phyloP scores from a whole-genome alignment of 2,797 vertebrate genomes.

The Adelosebastes latens region DNA sequence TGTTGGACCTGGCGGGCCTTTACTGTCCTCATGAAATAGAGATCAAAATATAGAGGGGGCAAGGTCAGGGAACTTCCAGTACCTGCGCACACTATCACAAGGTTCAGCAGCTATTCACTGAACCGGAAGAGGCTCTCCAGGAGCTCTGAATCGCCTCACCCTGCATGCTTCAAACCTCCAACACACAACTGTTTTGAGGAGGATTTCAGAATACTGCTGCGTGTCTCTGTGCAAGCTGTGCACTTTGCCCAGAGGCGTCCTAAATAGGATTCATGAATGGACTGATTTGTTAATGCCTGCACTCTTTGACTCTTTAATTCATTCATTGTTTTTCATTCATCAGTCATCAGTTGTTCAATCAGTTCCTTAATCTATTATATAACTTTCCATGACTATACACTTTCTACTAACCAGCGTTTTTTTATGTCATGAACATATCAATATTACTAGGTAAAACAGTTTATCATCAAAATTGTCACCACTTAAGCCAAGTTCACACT shows the following conservation, averaged over 20 bases:
- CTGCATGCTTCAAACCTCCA: not conserved
- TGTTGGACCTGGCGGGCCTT: constrained; percentile 81
- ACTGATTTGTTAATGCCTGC: constrained; percentile 6
- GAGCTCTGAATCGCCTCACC: constrained; percentile 4
- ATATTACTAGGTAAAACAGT: not conserved
- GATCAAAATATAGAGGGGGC: constrained; percentile 75
- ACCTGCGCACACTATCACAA: constrained; percentile 57
- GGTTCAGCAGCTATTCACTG: constrained; percentile 28
- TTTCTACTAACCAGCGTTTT: not conserved
- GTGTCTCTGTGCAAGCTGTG: not conserved
- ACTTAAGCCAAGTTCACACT: too few species aligned
- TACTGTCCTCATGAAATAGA: constrained; percentile 79
- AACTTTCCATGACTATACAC: not conserved
- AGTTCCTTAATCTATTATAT: not conserved
- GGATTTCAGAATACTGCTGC: constrained; percentile 10
- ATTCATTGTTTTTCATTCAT: not conserved
- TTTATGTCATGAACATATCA: not conserved
- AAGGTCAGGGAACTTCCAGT: constrained; percentile 71
- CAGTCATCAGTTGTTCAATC: not conserved
- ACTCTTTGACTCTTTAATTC: not conserved
- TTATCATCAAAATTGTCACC: not conserved
- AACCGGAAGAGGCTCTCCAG: constrained; percentile 4
- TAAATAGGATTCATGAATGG: constrained; percentile 9
- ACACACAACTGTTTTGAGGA: constrained; percentile 11
- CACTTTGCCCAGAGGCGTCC: not conserved